Evolutionary conservation across 2,888 invertebrate species (phyloP), one percentile per base, ranked within the genome.

Genomic region (Zelleria hepariella): DNA sequence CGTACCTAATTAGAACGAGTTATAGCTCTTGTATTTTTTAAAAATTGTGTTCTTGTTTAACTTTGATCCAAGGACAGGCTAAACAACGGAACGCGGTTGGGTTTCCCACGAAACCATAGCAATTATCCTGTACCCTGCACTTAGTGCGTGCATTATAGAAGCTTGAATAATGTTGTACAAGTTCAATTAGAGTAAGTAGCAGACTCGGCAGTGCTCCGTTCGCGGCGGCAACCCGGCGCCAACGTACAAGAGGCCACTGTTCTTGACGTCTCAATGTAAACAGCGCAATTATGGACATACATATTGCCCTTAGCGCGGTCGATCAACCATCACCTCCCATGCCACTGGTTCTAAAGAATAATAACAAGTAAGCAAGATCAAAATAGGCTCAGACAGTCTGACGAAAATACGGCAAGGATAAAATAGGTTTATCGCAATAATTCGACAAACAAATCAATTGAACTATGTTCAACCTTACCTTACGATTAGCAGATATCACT

Each of bases 231-330:
- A 70, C 69, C 71, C 66, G 80, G 77, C 78, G 81, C 80, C 63
- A 63, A 59, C 60, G 67, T 62, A 57, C 78, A 85, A 84, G 76
- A 74, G 73, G 67, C 68, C 74, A 73, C 81, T 86, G 84, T 86
- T 83, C 75, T 70, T 55, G 26, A 66, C 68, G 70, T 66, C 72
- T 70, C 72, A 67, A 73, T 75, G 69, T 68, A 73, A 78, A 72
- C 68, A 66, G 67, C 65, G 67, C 69, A 72, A 74, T 77, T 72
- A 75, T 71, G 55, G 55, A 32, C 32, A 54, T 51, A 32, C 32
- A 54, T 51, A 71, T 68, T 70, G 65, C 67, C 66, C 68, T 63
- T 63, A 65, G 63, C 62, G 60, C 65, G 69, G 68, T 68, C 70
- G 67, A 71, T 72, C 57, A 57, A 57, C 48, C 32, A 23, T n/a